A percentile compares a stretch with the other conserved stretches of the same genome.
Evolutionary conservation across 2,888 invertebrate genomes (phyloP).

Genomic region (Lycophotia porphyrea): DNA sequence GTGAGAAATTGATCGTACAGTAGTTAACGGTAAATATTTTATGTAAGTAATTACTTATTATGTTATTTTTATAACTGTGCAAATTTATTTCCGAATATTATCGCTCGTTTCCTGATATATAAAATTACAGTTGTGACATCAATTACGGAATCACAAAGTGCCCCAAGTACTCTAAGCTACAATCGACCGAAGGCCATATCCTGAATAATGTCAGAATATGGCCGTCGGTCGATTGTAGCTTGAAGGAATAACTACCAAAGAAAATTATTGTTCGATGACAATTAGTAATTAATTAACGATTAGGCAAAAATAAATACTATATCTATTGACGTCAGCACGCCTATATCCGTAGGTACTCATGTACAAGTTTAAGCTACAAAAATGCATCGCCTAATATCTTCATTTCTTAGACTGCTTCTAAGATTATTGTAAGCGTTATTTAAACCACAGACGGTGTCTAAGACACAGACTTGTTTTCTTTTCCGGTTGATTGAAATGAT

Average conservation of each 20-base stretch:
- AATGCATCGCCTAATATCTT: background rate
- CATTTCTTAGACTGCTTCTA: background rate
- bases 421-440: background rate
- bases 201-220: no score
- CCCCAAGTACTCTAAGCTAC: no score
- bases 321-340: background rate
- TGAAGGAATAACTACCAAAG: background rate
- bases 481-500: background rate
- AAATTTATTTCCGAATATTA: constrained; percentile 32
- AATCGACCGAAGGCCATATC: no score
- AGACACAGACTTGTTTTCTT: background rate
- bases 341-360: background rate
- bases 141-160: constrained; percentile 21
- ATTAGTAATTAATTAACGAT: background rate
- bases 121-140: constrained; percentile 46
- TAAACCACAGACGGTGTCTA: background rate
- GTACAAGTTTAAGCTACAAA: background rate
- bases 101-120: constrained; percentile 28
- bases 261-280: background rate
- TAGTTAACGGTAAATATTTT: constrained; percentile 36
- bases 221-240: background rate
- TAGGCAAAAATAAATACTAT: background rate
- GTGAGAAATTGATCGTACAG: constrained; percentile 27
- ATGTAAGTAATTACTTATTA: constrained; percentile 30
- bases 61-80: constrained; percentile 36